Conservation (phyloP, 2,888 invertebrate genomes). For the Eretmocerus hayati region DNA sequence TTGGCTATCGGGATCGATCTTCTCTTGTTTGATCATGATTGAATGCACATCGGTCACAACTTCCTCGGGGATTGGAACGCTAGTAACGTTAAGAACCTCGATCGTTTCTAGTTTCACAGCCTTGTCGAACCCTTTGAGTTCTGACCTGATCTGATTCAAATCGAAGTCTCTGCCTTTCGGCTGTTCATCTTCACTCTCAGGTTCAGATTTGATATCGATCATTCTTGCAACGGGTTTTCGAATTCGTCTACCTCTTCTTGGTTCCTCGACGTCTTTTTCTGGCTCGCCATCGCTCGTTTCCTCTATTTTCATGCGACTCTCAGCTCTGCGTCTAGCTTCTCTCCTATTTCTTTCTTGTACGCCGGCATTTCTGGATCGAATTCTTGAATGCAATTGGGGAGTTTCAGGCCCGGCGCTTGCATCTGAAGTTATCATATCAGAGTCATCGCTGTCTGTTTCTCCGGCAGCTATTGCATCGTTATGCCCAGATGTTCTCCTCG, state of each 20-base stretch:
- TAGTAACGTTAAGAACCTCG: conserved; percentile 32
- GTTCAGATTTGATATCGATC: conserved; percentile 45
- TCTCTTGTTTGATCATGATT: conserved; percentile 10
- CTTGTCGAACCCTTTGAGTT: conserved; percentile 71
- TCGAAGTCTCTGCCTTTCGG: conserved; percentile 72
- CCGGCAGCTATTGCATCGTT: conserved; percentile 53
- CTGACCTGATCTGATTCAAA: conserved; percentile 76
- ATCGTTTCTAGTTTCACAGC: conserved; percentile 52
- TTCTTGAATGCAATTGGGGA: not conserved
- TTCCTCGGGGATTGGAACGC: conserved; percentile 51
- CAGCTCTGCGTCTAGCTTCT: conserved; percentile 43
- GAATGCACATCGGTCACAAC: conserved; percentile 27
- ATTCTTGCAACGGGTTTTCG: conserved; percentile 45
- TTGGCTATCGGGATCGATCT: conserved; percentile 7
- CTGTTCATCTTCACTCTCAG: conserved; percentile 50
- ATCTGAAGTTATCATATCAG: conserved; percentile 50
- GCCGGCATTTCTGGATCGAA: conserved; percentile 25
- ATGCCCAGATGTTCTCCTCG: conserved; percentile 54
- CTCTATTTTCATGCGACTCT: conserved; percentile 47
- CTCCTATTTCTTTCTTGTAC: conserved; percentile 39
- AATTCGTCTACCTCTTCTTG: conserved; percentile 36
- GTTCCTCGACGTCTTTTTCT: conserved; percentile 31
- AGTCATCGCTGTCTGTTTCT: conserved; percentile 53
- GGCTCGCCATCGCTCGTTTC: conserved; percentile 40
- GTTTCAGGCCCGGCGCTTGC: conserved; percentile 39